phyloP scores from a whole-genome alignment of 2,888 invertebrate species.

The Zhuqinia jingwanae region DNA sequence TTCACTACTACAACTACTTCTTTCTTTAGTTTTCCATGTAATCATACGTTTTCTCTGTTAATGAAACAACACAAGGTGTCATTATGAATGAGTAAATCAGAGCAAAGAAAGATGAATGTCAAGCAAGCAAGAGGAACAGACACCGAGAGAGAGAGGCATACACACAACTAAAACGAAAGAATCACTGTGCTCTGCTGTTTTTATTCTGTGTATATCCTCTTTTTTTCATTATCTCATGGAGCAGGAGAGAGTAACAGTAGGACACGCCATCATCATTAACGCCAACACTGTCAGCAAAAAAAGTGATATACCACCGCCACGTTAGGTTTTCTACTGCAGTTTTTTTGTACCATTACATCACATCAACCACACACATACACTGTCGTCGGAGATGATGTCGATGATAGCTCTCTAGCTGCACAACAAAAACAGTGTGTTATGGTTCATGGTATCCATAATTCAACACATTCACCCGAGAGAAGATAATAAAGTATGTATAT shows the following conservation, averaged over 20 bases:
- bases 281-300: conserved; percentile 38
- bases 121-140: not conserved
- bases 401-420: not conserved
- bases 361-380: not conserved
- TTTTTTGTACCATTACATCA: conserved; percentile 3
- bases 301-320: not conserved
- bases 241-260: no score
- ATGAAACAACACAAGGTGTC: not conserved
- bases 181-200: not conserved
- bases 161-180: conserved; percentile 11
- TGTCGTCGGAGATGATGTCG: conserved; percentile 3
- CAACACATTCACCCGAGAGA: not conserved
- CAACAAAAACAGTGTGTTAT: conserved; percentile 28
- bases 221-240: not conserved
- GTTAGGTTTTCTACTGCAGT: conserved; percentile 4
- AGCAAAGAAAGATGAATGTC: conserved; percentile 2
- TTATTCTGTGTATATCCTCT: not conserved
- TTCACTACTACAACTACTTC: not conserved
- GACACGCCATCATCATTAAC: conserved; percentile 57
- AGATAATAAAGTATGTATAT: not conserved
- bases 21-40: not conserved
- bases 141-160: no score
- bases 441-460: conserved; percentile 35
- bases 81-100: conserved; percentile 61
- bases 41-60: conserved; percentile 21